Conservation (phyloP, 2,888 invertebrate species). For the Phyllotreta striolata region DNA sequence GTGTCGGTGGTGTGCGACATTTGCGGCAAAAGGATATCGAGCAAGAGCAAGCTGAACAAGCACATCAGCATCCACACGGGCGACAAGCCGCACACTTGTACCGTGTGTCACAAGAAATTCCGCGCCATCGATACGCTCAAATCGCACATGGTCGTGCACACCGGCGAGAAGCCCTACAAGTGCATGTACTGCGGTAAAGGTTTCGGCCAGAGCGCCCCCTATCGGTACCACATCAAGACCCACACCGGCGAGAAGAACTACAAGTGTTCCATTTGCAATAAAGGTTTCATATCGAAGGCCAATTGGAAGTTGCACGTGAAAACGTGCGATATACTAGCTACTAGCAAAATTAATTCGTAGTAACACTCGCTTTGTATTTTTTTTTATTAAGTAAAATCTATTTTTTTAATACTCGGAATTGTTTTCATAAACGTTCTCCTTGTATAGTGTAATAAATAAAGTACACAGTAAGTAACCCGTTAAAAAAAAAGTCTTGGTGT, state of each 20-base stretch:
- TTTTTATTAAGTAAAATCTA: background rate
- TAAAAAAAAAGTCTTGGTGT: too few species aligned
- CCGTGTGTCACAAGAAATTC: constrained; percentile 61
- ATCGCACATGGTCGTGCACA: constrained; percentile 50
- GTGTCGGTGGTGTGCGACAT: constrained; percentile 55
- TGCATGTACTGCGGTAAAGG: constrained; percentile 49
- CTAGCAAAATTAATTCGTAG: constrained; percentile 19
- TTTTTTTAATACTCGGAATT: background rate
- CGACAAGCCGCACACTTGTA: constrained; percentile 59
- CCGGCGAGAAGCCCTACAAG: constrained; percentile 50
- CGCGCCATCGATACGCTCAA: constrained; percentile 67
- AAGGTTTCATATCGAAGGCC: constrained; percentile 38
- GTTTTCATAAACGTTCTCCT: background rate
- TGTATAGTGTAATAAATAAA: background rate
- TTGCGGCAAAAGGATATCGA: constrained; percentile 54
- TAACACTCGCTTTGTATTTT: background rate
- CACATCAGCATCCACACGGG: constrained; percentile 65
- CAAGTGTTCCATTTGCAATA: constrained; percentile 50
- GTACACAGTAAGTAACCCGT: background rate
- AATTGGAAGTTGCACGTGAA: constrained; percentile 46
- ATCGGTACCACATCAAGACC: constrained; percentile 68
- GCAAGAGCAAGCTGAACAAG: constrained; percentile 48
- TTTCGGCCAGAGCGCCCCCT: constrained; percentile 65
- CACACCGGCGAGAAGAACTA: constrained; percentile 68
- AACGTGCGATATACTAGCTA: constrained; percentile 43